Evolutionary conservation across 2,113 vertebrate species (phyloP).

Genomic region (Dipodomys ordii): DNA sequence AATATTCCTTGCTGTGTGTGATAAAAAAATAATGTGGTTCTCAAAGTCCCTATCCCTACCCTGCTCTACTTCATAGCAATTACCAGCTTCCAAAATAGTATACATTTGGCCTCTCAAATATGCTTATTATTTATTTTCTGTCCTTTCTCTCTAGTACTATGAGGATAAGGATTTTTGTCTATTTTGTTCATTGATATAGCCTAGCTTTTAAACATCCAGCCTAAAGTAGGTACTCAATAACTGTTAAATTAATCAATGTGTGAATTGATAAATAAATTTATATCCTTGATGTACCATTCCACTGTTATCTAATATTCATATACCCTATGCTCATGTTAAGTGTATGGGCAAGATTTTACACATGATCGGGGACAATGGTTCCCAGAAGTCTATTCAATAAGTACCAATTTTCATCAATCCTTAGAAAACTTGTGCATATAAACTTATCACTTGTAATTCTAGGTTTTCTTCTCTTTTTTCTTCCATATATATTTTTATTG

Average conservation of each 20-base stretch:
- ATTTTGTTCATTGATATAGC: background rate
- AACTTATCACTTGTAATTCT: background rate
- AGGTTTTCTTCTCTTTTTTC: background rate
- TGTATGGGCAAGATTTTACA: background rate
- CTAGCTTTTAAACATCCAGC: background rate
- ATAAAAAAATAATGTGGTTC: background rate
- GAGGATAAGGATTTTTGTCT: background rate
- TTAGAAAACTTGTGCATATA: background rate
- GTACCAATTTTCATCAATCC: background rate
- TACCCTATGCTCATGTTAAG: background rate
- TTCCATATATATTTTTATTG: too few relatives aligned
- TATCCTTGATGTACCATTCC: background rate
- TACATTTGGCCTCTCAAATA: background rate
- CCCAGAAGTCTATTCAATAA: conserved; percentile 1
- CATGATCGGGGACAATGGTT: background rate
- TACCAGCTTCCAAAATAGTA: background rate
- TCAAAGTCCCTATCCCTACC: background rate
- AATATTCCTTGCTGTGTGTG: background rate
- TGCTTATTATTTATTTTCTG: background rate
- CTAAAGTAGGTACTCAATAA: background rate
- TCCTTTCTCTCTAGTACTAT: background rate
- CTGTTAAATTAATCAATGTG: background rate
- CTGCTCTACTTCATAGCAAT: background rate
- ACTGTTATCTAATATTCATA: background rate
- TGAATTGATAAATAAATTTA: background rate